Conservation (phyloP, 53 echinoderm and acorn worm genomes). For the Holothuria scabra region DNA sequence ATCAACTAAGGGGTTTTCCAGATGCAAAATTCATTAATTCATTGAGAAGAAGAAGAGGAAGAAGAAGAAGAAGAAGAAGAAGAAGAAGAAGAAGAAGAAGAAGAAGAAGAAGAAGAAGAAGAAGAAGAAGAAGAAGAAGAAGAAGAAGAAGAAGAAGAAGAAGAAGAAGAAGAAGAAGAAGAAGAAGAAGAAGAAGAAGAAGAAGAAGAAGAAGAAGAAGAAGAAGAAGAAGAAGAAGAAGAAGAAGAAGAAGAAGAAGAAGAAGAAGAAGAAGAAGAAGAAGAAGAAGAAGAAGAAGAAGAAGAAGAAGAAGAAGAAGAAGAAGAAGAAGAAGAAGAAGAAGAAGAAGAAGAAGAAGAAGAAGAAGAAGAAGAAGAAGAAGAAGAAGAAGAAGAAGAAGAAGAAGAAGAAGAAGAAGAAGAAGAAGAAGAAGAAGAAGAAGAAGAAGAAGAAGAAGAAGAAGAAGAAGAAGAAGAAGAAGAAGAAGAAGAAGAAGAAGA, state of each 20-base stretch:
- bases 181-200: constrained; percentile 12
- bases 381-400: too few relatives aligned
- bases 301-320: background rate
- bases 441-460: background rate
- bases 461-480: background rate
- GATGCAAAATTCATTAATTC: too few relatives aligned
- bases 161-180: constrained; percentile 12
- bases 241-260: background rate
- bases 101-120: constrained; percentile 38
- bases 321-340: too few relatives aligned
- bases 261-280: background rate
- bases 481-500: background rate
- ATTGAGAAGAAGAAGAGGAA: background rate
- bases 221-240: background rate
- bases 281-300: background rate
- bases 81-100: constrained; percentile 38
- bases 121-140: constrained; percentile 27
- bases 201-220: constrained; percentile 9
- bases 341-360: too few relatives aligned
- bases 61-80: constrained; percentile 38
- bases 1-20: too few relatives aligned
- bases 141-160: constrained; percentile 12
- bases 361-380: too few relatives aligned
- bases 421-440: too few relatives aligned
- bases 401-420: too few relatives aligned